Conservation (phyloP, 1,140 invertebrate species). For the Zaprionus nigranus region DNA sequence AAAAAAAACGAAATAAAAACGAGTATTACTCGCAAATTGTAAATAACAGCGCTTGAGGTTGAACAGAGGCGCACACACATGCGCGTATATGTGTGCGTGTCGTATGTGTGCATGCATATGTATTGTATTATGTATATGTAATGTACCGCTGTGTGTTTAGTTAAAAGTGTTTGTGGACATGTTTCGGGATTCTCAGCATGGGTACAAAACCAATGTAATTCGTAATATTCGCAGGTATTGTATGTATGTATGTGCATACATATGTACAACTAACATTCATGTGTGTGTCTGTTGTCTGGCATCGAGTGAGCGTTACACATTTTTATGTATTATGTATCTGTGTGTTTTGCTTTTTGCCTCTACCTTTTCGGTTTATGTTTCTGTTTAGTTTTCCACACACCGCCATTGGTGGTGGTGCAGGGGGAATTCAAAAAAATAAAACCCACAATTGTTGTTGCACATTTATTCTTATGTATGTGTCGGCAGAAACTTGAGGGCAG, state of each 20-base stretch:
- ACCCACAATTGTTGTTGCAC: slow-evolving; percentile 1
- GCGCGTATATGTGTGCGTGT: slow-evolving; percentile 33
- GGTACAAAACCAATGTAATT: slow-evolving; percentile 44
- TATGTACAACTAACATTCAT: background rate
- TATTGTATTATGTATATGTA: background rate
- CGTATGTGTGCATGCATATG: slow-evolving; percentile 21
- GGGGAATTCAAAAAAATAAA: background rate
- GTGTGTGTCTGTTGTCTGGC: background rate
- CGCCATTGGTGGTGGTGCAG: background rate
- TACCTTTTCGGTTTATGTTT: slow-evolving; percentile 5
- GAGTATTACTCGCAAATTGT: slow-evolving; percentile 79
- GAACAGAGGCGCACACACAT: slow-evolving; percentile 27
- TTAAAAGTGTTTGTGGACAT: slow-evolving; percentile 22
- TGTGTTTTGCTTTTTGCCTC: slow-evolving; percentile 5
- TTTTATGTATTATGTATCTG: slow-evolving; percentile 6
- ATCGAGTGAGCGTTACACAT: slow-evolving; percentile 1
- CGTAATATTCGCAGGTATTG: slow-evolving; percentile 36
- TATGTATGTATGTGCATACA: slow-evolving; percentile 15
- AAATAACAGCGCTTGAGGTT: slow-evolving; percentile 56
- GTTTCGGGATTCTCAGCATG: slow-evolving; percentile 68
- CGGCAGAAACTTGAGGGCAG: background rate
- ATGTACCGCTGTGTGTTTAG: slow-evolving; percentile 37
- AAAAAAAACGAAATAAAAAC: slow-evolving; percentile 57
- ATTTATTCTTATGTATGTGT: slow-evolving; percentile 1
- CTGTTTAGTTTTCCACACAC: background rate